Base-by-base conservation (phyloP, 2,888 invertebrate species). In the Bellardia bayeri region DNA sequence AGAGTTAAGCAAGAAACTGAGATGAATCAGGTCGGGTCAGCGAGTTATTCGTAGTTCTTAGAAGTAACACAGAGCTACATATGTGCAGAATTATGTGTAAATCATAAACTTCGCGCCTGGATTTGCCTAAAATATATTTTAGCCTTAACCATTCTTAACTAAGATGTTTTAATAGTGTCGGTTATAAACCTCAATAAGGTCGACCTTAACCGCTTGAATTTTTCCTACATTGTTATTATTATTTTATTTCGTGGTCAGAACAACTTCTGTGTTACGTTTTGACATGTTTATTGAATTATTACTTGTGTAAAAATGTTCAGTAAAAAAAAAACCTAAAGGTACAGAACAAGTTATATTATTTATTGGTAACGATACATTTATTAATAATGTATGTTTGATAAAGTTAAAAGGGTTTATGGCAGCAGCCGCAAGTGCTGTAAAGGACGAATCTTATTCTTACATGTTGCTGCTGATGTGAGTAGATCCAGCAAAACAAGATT, bases 251-350 rank as follows among this genome's bases (percentile, higher is more conserved):
- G 51, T 58, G 9, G 37, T 23, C 63, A 71, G 45, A 71, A 13
- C 79, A 82, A 86, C 80, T 83, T 81, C 84, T 76, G 71, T 81
- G 78, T 84, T 84, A 87, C 72, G 79, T 84, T 87, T 84, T 81
- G 87, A 84, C 87, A 84, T 84, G 81, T 84, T 87, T 87, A 87
- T 87, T 87, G 87, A 87, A 84, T 84, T 87, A 84, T 84, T 87
- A 84, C 87, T 84, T 81, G 54, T 76, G 81, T 45, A 76, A 68
- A 72, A 51, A 58, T 51, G n/a, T 75, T 61, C 11, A 56, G 13
- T 42, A 69, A 72, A 66, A 75, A 63, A 56, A 51, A 56, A 68
- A 63, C 9, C 56, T 4, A 58, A 82, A 82, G 74, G 66, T 45
- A 61, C 63, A 37, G 23, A 69, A 86, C 86, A 75, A 82, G 86